phyloP scores from a whole-genome alignment of 2,113 vertebrate genomes.

The Salminus brasiliensis region DNA sequence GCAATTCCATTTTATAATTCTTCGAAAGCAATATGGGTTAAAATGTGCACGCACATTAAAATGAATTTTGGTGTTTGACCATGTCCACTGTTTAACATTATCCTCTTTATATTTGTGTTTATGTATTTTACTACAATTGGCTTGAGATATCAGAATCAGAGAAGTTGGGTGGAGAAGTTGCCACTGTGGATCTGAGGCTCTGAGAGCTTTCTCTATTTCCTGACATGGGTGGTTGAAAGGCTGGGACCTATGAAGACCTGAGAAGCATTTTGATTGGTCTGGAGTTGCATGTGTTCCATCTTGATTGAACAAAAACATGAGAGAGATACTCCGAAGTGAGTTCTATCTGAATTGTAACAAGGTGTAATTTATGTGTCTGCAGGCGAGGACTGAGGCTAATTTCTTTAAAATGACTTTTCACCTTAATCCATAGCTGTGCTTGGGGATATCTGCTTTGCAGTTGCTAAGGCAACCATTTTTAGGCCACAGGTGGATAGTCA shows the following conservation, averaged over 20 bases:
- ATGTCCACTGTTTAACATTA: too few relatives aligned
- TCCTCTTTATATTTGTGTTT: too few relatives aligned
- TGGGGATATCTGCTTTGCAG: slow-evolving; percentile 14
- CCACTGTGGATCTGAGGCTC: slow-evolving; percentile 60
- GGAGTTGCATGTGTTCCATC: slow-evolving; percentile 26
- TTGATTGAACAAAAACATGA: slow-evolving; percentile 31
- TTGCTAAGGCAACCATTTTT: slow-evolving; percentile 58
- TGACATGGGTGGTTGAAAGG: slow-evolving; percentile 62
- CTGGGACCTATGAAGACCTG: slow-evolving; percentile 67
- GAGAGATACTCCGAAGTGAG: slow-evolving; percentile 28
- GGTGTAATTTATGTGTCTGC: slow-evolving; percentile 29
- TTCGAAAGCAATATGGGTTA: too few relatives aligned
- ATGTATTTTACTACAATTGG: too few relatives aligned
- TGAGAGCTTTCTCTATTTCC: slow-evolving; percentile 54
- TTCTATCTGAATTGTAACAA: slow-evolving; percentile 5
- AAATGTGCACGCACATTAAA: too few relatives aligned
- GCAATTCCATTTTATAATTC: too few relatives aligned
- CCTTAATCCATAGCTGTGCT: slow-evolving; percentile 46
- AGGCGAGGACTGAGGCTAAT: not conserved
- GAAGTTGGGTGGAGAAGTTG: too few relatives aligned
- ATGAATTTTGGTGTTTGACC: too few relatives aligned
- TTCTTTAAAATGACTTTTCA: slow-evolving; percentile 36
- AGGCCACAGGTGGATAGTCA: slow-evolving; percentile 39
- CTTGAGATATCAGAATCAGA: too few relatives aligned
- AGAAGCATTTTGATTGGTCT: slow-evolving; percentile 71